Evolutionary conservation across 2,797 vertebrate genomes (phyloP).

Genomic region (Morus bassanus): DNA sequence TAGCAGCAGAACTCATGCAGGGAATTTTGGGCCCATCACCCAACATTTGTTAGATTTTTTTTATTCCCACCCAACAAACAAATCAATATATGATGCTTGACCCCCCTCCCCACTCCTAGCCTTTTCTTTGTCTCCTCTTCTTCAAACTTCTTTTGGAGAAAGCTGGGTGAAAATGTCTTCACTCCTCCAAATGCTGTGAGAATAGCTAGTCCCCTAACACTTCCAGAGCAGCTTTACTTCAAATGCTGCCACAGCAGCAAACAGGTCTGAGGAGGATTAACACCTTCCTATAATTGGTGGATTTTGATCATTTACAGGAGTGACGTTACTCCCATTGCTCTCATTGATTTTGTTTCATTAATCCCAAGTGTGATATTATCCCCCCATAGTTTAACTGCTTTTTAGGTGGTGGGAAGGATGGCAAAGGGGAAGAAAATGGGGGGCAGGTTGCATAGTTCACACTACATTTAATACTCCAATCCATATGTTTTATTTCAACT

Average conservation of each 20-base stretch:
- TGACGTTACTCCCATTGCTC: conserved; percentile 58
- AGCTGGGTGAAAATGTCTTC: not conserved
- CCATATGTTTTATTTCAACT: conserved; percentile 20
- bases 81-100: not conserved
- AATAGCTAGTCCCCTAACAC: conserved; percentile 23
- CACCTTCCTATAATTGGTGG: conserved; percentile 62
- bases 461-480: not conserved
- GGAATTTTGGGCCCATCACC: not conserved
- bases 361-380: conserved; percentile 58
- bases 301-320: conserved; percentile 60
- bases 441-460: not conserved
- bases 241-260: conserved; percentile 39
- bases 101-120: not conserved
- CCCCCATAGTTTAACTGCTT: conserved; percentile 25
- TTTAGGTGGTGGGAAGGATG: conserved; percentile 29
- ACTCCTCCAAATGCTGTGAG: not conserved
- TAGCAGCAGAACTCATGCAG: not conserved
- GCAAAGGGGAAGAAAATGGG: not conserved
- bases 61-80: not conserved
- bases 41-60: not conserved
- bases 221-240: conserved; percentile 48
- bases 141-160: not conserved
- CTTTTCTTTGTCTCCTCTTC: not conserved
- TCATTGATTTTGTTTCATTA: conserved; percentile 63
- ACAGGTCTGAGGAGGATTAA: conserved; percentile 61